Evolutionary conservation across 2,113 vertebrate species (phyloP).

Genomic region (Thunnus maccoyii): DNA sequence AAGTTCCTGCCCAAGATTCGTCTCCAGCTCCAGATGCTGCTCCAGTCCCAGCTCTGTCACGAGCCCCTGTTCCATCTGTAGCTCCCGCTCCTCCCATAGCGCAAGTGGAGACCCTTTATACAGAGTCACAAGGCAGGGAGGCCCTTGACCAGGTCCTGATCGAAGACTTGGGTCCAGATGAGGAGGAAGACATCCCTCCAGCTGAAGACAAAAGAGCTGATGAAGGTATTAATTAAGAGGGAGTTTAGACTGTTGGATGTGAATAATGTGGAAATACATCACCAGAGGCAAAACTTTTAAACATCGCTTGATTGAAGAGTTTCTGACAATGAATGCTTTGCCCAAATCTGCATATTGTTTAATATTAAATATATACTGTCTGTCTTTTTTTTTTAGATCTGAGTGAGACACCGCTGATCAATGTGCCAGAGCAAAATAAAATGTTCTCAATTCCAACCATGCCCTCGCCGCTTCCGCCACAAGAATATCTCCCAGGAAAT

Average conservation of each 20-base stretch:
- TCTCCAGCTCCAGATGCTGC: slow-evolving; percentile 9
- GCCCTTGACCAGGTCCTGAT: slow-evolving; percentile 69
- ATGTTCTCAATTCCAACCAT: slow-evolving; percentile 57
- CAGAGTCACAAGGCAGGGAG: slow-evolving; percentile 43
- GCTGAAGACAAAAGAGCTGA: slow-evolving; percentile 50
- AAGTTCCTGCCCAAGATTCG: not conserved
- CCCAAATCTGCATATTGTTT: not conserved
- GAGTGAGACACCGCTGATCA: slow-evolving; percentile 44
- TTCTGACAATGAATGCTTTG: not conserved
- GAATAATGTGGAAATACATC: not conserved
- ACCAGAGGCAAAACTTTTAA: not conserved
- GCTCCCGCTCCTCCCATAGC: slow-evolving; percentile 5
- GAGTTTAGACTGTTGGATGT: not conserved
- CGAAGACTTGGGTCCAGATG: slow-evolving; percentile 83
- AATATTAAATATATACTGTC: not conserved
- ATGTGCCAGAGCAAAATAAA: slow-evolving; percentile 64
- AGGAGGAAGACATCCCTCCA: slow-evolving; percentile 68
- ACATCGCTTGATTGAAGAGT: not conserved
- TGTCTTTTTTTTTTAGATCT: slow-evolving; percentile 62
- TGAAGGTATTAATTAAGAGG: slow-evolving; percentile 50
- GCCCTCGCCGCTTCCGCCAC: slow-evolving; percentile 49
- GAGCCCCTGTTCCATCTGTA: slow-evolving; percentile 27
- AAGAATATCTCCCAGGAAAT: slow-evolving; percentile 74
- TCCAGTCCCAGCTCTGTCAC: slow-evolving; percentile 8
- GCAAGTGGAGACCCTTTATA: slow-evolving; percentile 49